Base-by-base conservation (phyloP, 2,797 vertebrate species). In the Crax fasciolata region DNA sequence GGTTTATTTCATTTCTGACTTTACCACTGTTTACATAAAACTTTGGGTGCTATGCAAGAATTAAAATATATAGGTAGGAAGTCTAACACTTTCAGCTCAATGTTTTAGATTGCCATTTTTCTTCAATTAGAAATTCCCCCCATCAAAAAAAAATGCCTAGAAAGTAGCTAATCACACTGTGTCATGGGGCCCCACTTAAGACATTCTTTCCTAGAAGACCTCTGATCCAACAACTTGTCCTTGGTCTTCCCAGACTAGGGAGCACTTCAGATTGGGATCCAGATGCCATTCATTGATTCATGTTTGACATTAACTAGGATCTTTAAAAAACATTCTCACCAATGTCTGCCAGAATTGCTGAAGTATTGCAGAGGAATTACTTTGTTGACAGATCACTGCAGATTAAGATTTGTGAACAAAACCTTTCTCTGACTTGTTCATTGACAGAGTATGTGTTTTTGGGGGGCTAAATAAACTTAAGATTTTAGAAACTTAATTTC, bases 1-100 rank as follows among this genome's bases (percentile, higher is more conserved):
- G 81, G 41, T 94, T 96, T 88, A 44, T 90, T 96, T 93, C 35
- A 87, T 93, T 94, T 91, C 89, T 94, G 71, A 87, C 57, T 94
- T 84, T 30, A 17, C 28, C 48, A 10, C 32, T 88, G 63, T 72
- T 90, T 87, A 20, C 74, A 73, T 41, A 63, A 68, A 54, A 68
- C 65, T 82, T 77, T 55, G 74, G 38, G 55, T 63, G 27, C 58
- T 82, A 61, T 72, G 77, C 57, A 90, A 82, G 77, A 83, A 67
- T 84, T 89, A 79, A 94, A 93, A 87, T 67, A 54, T 10, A 71
- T 70, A 20, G 28, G 30, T 73, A 70, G 32, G 41, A 90, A 91
- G 74, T 41, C 52, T 92, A 90, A 71, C 13, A 6, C 6, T 74
- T 86, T 78, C 43, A n/a, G n/a, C 48, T 21, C 63, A 30, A 7